These are phyloP conservation scores for Oikopleura albicans DNA, from an alignment of 23 tunicate genomes.

Conservation along the genomic window DNA sequence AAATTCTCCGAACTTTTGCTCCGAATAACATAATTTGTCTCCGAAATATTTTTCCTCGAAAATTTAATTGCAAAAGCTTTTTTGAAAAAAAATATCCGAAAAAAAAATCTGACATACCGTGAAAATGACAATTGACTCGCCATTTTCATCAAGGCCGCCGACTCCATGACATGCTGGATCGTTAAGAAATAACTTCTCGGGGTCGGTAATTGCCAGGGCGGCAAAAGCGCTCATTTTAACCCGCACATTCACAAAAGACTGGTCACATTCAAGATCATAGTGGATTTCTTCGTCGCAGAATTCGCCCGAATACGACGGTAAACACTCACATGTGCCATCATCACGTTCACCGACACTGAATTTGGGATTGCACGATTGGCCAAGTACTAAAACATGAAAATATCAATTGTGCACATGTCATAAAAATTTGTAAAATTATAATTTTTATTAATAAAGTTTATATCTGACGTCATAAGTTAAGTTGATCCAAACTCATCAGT, in stretches of 20 bases:
- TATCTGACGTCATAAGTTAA: no score
- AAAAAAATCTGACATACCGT: no score
- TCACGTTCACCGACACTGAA: background rate
- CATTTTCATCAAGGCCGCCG: background rate
- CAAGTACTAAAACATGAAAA: no score
- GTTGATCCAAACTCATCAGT: no score
- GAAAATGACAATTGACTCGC: background rate
- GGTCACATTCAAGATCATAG: constrained; percentile 12
- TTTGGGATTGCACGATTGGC: background rate
- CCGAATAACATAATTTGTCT: no score
- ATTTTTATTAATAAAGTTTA: no score
- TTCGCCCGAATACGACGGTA: background rate
- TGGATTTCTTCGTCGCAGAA: background rate
- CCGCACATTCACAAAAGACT: background rate
- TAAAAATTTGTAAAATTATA: no score
- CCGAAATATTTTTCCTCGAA: no score
- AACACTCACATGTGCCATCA: background rate
- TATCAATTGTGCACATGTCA: background rate
- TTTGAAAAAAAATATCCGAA: no score
- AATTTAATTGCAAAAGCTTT: no score
- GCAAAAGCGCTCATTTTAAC: background rate
- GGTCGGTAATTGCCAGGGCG: background rate
- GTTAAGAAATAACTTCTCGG: background rate
- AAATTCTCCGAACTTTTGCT: no score
- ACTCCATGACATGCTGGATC: background rate